Evolutionary conservation across 2,888 invertebrate genomes (phyloP), one percentile per base, ranked within the genome.

Genomic region (Tetheella fluctuosa): DNA sequence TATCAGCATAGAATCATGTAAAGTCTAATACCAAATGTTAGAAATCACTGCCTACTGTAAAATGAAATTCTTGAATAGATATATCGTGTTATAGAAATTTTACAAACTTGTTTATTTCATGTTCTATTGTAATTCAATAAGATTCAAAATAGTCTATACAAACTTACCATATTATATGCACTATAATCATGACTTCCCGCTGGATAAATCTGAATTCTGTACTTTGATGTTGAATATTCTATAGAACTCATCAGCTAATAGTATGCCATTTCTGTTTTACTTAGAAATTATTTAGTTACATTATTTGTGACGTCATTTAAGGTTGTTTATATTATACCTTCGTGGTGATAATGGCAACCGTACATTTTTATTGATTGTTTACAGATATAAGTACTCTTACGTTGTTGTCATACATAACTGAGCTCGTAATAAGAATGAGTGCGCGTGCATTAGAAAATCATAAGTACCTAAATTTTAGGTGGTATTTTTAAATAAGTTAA

Each of bases 401-500:
- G 80, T 87, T 85, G 85, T 85, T 87, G 67, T 63, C 63, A 60
- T 63, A 61, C 64, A 60, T 65, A 76, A 78, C 64, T 62, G 71
- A 70, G 81, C 82, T 83, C 79, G 61, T 65, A 65, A 64, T 65
- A 82, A 79, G 84, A 79, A 79, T 79, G 87, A 69, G 84, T 88
- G 89, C 84, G 90, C 86, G 89, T 84, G 85, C 75, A 79, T 74
- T 90, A 89, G 85, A 71, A 71, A 83, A 86, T 81, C 73, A 48
- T 89, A 90, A 86, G 86, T 87, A 90, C 87, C 88, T 89, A 86
- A 79, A 79, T 77, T 81, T 77, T 88, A 91, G 88, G 80, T 78
- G 79, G 85, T 91, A 89, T 87, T 85, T 83, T 13, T 83, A 80
- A 87, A 79, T 90, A 91, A 89, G 84, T 85, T 90, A 89, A 89